These are phyloP conservation scores for Cerastis leucographa DNA, from an alignment of 2,888 invertebrate species.

Conservation along the genomic window DNA sequence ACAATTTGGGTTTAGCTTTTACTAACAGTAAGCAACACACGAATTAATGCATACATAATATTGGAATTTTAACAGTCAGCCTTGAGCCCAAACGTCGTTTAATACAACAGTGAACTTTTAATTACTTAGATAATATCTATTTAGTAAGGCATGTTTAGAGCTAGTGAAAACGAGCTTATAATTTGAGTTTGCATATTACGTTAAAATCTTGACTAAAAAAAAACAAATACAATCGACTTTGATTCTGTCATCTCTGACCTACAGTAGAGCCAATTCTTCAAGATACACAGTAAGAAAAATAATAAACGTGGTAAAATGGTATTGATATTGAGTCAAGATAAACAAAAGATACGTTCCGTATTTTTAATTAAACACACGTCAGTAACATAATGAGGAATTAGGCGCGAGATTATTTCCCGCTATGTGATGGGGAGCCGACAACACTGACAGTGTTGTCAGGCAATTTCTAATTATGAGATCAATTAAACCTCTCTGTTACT, in stretches of 20 bases:
- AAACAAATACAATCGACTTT: no score
- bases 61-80: neutral
- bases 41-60: neutral
- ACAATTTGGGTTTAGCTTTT: neutral
- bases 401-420: neutral
- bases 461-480: neutral
- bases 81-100: neutral
- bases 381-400: conserved; percentile 2
- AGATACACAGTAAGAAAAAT: no score
- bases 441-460: neutral
- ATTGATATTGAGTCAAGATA: neutral
- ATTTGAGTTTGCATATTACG: no score
- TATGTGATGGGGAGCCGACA: neutral
- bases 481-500: neutral
- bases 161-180: no score
- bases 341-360: neutral
- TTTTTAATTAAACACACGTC: neutral
- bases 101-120: neutral
- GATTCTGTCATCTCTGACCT: no score
- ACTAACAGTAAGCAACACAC: neutral
- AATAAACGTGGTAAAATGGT: neutral
- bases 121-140: neutral
- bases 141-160: neutral
- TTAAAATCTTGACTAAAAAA: no score
- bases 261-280: no score